phyloP scores from a whole-genome alignment of 2,888 invertebrate species.

The Vesta saturnalis region DNA sequence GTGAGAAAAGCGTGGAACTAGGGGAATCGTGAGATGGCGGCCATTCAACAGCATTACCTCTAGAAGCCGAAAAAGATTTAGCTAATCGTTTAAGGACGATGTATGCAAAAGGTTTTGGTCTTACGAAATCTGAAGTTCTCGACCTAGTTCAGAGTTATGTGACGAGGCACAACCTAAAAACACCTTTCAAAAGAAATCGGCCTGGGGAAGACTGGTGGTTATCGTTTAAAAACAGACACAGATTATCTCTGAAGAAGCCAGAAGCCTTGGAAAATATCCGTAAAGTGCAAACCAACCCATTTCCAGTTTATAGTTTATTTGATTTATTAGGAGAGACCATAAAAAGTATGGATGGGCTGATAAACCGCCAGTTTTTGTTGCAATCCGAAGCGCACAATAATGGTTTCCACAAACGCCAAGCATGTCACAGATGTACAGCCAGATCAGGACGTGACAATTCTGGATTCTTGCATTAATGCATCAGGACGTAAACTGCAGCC shows the following conservation, averaged over 20 bases:
- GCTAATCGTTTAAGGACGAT: not conserved
- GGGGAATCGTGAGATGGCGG: not conserved
- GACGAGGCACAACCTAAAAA: not conserved
- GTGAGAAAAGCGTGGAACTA: not conserved
- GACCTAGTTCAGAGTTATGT: not conserved
- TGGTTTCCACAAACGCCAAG: conserved; percentile 24
- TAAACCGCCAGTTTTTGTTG: conserved; percentile 34
- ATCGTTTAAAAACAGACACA: conserved; percentile 43
- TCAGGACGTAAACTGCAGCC: conserved; percentile 20
- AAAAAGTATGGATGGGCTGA: conserved; percentile 27
- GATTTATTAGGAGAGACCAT: conserved; percentile 31
- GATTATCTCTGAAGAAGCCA: conserved; percentile 54
- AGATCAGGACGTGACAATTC: conserved; percentile 52
- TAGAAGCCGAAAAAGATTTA: not conserved
- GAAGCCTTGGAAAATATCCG: conserved; percentile 52
- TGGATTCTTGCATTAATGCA: conserved; percentile 47
- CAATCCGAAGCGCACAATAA: conserved; percentile 27
- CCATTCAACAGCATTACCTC: not conserved
- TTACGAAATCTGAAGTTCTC: not conserved
- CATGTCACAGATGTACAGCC: conserved; percentile 40
- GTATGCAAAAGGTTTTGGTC: not conserved
- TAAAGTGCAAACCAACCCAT: conserved; percentile 47
- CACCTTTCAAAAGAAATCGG: not conserved
- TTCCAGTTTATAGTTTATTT: conserved; percentile 41
- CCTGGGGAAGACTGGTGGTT: not conserved